These are phyloP conservation scores for Montifringilla adamsi DNA, from an alignment of 2,113 vertebrate genomes.

Conservation along the genomic window DNA sequence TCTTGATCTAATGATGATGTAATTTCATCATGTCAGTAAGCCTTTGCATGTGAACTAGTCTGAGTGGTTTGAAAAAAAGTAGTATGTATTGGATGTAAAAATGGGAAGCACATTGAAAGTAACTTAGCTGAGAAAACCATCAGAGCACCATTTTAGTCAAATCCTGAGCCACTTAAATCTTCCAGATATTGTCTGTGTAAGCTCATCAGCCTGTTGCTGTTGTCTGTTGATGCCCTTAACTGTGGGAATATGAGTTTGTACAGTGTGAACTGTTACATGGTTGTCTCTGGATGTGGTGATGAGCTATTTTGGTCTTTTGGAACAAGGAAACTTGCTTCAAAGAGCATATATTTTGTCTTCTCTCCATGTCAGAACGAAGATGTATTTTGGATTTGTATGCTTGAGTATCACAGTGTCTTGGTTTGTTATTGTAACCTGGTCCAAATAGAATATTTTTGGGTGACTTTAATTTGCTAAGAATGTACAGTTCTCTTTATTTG, in stretches of 20 bases:
- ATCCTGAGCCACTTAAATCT: not conserved
- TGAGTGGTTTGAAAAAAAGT: not conserved
- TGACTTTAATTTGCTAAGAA: not conserved
- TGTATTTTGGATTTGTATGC: not conserved
- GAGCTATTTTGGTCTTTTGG: not conserved
- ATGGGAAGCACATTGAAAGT: not conserved
- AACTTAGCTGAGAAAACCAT: not conserved
- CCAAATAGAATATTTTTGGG: not conserved
- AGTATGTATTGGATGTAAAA: not conserved
- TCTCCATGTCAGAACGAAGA: not conserved
- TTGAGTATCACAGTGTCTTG: not conserved
- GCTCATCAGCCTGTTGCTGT: not conserved
- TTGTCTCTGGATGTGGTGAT: not conserved
- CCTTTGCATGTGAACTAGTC: not conserved
- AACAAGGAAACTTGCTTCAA: not conserved
- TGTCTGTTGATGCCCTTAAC: not conserved
- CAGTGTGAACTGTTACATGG: rapidly evolving
- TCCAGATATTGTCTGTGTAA: not conserved
- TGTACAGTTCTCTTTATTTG: not conserved
- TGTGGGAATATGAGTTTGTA: not conserved
- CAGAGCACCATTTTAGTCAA: not conserved
- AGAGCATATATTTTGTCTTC: not conserved
- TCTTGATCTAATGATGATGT: not conserved
- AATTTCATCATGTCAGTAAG: not conserved
- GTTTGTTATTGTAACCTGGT: not conserved